Percentiles rank a stretch among this genome's conserved stretches.
These are phyloP conservation scores for Sympetrum striolatum DNA, from an alignment of 2,888 invertebrate species.

Conservation along the genomic window DNA sequence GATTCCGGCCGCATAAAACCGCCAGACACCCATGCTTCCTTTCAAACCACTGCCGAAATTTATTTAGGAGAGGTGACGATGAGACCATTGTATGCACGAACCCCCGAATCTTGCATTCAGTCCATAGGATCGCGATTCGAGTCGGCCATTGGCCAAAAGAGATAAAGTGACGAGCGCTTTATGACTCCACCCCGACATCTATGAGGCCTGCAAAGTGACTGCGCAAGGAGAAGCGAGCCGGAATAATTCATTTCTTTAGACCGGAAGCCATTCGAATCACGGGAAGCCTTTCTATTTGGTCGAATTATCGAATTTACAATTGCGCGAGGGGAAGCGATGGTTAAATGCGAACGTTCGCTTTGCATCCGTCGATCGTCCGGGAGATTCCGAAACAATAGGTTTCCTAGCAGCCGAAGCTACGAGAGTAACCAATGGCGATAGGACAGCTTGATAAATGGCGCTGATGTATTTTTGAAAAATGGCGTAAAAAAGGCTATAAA, in stretches of 20 bases:
- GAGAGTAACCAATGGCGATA: background rate
- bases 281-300: background rate
- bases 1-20: background rate
- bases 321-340: background rate
- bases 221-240: background rate
- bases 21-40: background rate
- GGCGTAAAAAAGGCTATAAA: too few relatives aligned
- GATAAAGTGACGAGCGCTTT: conserved; percentile 29
- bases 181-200: conserved; percentile 1
- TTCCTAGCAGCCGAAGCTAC: background rate
- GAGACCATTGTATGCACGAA: background rate
- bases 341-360: background rate
- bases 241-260: background rate
- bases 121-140: conserved; percentile 14
- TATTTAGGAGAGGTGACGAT: background rate
- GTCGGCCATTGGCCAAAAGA: conserved; percentile 24
- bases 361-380: background rate
- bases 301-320: background rate
- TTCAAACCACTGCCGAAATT: background rate
- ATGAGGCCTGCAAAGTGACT: background rate
- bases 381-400: background rate
- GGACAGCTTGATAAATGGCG: background rate
- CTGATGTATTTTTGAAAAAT: background rate
- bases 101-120: conserved; percentile 15
- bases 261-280: background rate